Evolutionary conservation across 2,888 invertebrate species (phyloP).

Genomic region (Drosophila monieri): DNA sequence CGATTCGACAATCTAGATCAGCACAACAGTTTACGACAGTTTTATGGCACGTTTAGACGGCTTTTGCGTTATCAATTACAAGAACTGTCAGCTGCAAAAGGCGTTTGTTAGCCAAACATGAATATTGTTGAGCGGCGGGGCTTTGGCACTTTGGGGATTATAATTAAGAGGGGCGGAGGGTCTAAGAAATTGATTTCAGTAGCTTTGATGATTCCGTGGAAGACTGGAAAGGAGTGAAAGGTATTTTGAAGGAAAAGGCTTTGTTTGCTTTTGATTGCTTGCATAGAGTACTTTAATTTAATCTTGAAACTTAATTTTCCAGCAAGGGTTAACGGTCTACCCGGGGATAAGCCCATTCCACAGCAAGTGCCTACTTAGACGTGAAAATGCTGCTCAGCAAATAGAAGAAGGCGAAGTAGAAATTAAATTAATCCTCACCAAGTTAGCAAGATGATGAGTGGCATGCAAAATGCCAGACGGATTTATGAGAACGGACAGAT

Average conservation of each 20-base stretch:
- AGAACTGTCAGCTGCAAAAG: constrained; percentile 50
- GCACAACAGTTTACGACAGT: constrained; percentile 62
- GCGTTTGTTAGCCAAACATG: constrained; percentile 14
- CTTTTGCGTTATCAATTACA: constrained; percentile 68
- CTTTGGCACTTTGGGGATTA: constrained; percentile 24
- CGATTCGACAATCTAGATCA: constrained; percentile 79
- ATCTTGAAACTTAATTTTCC: constrained; percentile 9
- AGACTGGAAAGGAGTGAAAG: neutral
- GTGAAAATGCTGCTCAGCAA: constrained; percentile 34
- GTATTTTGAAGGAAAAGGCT: neutral
- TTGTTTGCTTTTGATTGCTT: neutral
- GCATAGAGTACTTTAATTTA: neutral
- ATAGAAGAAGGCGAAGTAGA: constrained; percentile 45
- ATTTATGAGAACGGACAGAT: constrained; percentile 78
- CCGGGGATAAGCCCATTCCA: constrained; percentile 15
- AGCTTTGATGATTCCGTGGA: neutral
- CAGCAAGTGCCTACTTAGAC: constrained; percentile 18
- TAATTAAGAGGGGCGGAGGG: neutral
- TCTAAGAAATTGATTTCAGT: neutral
- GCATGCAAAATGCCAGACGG: constrained; percentile 77
- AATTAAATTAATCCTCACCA: constrained; percentile 69
- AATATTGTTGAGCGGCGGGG: constrained; percentile 18
- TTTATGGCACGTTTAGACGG: constrained; percentile 69
- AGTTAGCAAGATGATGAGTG: constrained; percentile 70
- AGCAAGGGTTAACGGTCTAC: constrained; percentile 35